Conservation (phyloP, 1,140 invertebrate genomes). For the Cryptotermes secundus region DNA sequence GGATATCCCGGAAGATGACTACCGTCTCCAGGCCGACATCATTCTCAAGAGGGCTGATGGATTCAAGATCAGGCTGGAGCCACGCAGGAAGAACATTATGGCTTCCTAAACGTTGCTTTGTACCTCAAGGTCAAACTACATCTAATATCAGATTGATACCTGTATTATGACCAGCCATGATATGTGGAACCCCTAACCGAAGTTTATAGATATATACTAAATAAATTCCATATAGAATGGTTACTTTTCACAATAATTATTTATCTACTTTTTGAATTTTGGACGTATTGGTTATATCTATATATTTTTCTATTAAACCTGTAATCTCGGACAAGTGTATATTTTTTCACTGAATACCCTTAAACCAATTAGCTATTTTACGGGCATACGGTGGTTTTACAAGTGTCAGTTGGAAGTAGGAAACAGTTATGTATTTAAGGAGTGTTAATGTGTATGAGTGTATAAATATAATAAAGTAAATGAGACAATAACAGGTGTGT, state of each 20-base stretch:
- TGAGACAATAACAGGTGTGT: too few relatives aligned
- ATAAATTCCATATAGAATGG: not conserved
- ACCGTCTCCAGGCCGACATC: slow-evolving; percentile 75
- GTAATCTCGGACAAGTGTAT: too few relatives aligned
- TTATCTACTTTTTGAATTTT: not conserved
- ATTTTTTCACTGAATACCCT: too few relatives aligned
- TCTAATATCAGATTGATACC: not conserved
- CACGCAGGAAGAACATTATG: slow-evolving; percentile 51
- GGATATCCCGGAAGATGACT: slow-evolving; percentile 67
- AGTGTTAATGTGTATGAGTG: too few relatives aligned
- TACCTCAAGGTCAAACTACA: not conserved
- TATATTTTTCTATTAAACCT: not conserved
- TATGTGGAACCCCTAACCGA: not conserved
- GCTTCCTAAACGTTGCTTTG: not conserved
- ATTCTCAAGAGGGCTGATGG: slow-evolving; percentile 80
- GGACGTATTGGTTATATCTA: not conserved
- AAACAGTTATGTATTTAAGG: too few relatives aligned
- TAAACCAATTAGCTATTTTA: too few relatives aligned
- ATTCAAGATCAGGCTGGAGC: slow-evolving; percentile 68
- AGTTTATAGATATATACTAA: not conserved
- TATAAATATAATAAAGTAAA: too few relatives aligned
- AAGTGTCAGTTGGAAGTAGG: too few relatives aligned
- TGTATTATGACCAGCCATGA: not conserved
- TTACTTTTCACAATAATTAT: not conserved
- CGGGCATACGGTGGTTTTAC: too few relatives aligned